Conservation (phyloP, 2,888 invertebrate species). For the Tipula vernalis region DNA sequence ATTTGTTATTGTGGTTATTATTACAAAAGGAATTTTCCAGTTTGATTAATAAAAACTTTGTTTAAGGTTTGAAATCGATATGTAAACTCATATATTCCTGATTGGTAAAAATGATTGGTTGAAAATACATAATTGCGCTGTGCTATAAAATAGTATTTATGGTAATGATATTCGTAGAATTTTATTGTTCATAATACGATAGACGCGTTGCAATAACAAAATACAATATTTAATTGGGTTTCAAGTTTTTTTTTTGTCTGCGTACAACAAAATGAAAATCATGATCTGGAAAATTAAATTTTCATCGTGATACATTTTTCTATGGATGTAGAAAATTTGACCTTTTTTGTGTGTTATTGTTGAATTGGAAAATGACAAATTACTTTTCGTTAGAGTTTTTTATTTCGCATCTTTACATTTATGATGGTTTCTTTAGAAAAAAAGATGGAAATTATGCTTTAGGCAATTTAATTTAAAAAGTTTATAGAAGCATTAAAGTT, state of each 20-base stretch:
- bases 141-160: neutral
- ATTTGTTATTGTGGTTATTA: neutral
- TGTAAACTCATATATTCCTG: neutral
- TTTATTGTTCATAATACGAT: neutral
- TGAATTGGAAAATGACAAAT: neutral
- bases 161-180: neutral
- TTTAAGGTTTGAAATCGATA: neutral
- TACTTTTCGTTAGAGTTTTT: neutral
- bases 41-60: neutral
- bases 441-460: too few relatives aligned
- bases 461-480: too few relatives aligned
- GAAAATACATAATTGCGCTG: neutral
- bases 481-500: too few relatives aligned
- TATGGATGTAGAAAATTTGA: neutral
- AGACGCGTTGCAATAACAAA: neutral
- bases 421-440: too few relatives aligned
- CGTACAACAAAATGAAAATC: neutral
- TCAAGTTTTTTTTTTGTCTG: neutral
- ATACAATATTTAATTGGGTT: neutral
- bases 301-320: neutral
- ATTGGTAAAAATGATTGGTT: neutral
- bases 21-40: neutral
- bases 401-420: neutral
- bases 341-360: neutral
- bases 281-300: neutral